Evolutionary conservation across 64 coral and sea anemone species (phyloP), one percentile per base, ranked within the genome.

Genomic region (Actinia equina): DNA sequence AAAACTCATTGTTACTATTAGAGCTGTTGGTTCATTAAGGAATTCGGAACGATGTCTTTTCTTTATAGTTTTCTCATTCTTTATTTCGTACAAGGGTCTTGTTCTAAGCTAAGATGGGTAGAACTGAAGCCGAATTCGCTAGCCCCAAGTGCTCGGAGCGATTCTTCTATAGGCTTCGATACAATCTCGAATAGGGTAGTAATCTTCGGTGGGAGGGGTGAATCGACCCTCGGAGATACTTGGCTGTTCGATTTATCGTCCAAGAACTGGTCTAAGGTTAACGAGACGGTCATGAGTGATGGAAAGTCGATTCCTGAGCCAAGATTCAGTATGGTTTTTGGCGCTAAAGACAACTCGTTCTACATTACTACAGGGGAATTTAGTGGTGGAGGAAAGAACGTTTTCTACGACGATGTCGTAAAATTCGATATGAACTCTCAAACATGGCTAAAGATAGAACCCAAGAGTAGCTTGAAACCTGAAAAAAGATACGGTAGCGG

Each of bases 281-380:
- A 41, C 45, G 42, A 89, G 7, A 87, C 88, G 25, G 12, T 63
- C 18, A 4, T 44, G 26, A 22, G 43, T 55, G 64, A 92, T 59
- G 82, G 87, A 0, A 86, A 20, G 7, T 23, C 79, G 4, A 71
- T 87, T 26, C 94, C 94, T 43, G 87, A 96, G 74, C 77, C 56
- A 2, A 84, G 94, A 20, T 96, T 96, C 26, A 96, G 94, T 25
- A 96, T 96, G 94, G 94, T 93, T 20, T 96, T 88, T 77, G 94
- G 94, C 3, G 20, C 80, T 6, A 43, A 86, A 17, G 77, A 76
- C 8, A 56, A 71, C 15, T 44, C 42, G 25, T 93, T 96, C 25
- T 96, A 88, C 60, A 70, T 96, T 43, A 83, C 91, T 17, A 96
- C 91, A 17, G 94, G 94, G 27, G 94, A 96, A 86, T 86, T 42